Conservation (phyloP, 2,113 vertebrate species). For the Periophthalmus modestus region DNA sequence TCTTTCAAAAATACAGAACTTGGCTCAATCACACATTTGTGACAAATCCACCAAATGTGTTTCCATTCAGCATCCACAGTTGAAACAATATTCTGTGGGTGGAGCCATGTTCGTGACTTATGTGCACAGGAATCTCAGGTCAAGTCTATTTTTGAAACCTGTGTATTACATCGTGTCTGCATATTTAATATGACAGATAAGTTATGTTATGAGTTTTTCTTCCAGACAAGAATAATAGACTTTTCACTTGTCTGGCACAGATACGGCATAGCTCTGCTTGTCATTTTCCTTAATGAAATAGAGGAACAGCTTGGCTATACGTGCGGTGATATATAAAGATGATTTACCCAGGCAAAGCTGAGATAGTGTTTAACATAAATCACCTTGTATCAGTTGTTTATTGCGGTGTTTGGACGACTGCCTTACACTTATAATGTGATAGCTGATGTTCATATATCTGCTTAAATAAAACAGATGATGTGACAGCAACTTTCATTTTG, state of each 20-base stretch:
- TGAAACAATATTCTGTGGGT: slow-evolving; percentile 16
- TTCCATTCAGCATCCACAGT: too few species aligned
- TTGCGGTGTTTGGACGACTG: slow-evolving; percentile 9
- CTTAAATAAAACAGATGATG: slow-evolving; percentile 38
- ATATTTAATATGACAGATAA: slow-evolving; percentile 27
- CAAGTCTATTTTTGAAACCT: slow-evolving; percentile 14
- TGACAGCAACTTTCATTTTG: slow-evolving; percentile 47
- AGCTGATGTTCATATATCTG: slow-evolving; percentile 23
- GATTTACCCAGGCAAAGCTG: slow-evolving; percentile 31
- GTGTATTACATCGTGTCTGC: slow-evolving; percentile 13
- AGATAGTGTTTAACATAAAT: slow-evolving; percentile 33
- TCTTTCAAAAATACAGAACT: not conserved
- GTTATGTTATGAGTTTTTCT: slow-evolving; percentile 16
- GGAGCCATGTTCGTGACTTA: not conserved
- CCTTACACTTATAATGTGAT: slow-evolving; percentile 38
- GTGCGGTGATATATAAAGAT: slow-evolving; percentile 23
- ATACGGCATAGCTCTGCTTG: slow-evolving; percentile 33
- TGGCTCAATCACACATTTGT: not conserved
- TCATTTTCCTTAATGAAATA: slow-evolving; percentile 52
- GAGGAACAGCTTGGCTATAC: slow-evolving; percentile 15
- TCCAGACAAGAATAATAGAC: slow-evolving; percentile 27
- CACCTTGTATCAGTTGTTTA: slow-evolving; percentile 20
- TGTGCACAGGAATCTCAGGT: slow-evolving; percentile 18
- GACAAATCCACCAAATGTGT: not conserved
- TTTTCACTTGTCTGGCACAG: slow-evolving; percentile 31